These are phyloP conservation scores for Pseudococcus viburni DNA, from an alignment of 2,888 invertebrate genomes.

Conservation along the genomic window DNA sequence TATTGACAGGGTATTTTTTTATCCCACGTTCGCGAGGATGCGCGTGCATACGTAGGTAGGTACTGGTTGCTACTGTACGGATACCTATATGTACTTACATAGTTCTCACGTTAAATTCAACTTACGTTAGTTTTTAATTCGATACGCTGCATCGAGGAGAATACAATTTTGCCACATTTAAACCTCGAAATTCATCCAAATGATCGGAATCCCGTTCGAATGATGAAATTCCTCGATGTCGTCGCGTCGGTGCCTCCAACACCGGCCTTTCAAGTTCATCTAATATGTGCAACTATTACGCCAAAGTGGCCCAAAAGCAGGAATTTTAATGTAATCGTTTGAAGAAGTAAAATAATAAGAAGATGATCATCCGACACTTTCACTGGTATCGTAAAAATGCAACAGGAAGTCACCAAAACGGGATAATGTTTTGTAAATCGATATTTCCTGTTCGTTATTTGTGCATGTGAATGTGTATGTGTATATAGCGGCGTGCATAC, in stretches of 20 bases:
- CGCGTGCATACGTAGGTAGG: not conserved
- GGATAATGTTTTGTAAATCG: constrained; percentile 39
- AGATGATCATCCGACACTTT: constrained; percentile 42
- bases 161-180: constrained; percentile 29
- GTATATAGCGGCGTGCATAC: not conserved
- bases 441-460: constrained; percentile 53
- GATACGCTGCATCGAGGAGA: constrained; percentile 17
- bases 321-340: constrained; percentile 10
- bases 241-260: not conserved
- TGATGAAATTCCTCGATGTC: not conserved
- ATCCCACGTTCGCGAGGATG: not conserved
- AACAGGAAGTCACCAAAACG: constrained; percentile 49
- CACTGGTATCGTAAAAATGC: constrained; percentile 50
- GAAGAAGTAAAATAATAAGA: not conserved
- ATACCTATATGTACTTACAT: too few relatives aligned
- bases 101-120: constrained; percentile 3
- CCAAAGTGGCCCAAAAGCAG: not conserved
- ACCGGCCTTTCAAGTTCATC: not conserved
- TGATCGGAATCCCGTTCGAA: constrained; percentile 25
- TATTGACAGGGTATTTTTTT: constrained; percentile 10
- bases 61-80: not conserved
- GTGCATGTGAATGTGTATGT: not conserved
- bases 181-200: constrained; percentile 6
- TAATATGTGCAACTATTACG: not conserved
- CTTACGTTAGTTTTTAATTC: not conserved